phyloP scores from a whole-genome alignment of 2,113 vertebrate species.

The Pollachius pollachius region DNA sequence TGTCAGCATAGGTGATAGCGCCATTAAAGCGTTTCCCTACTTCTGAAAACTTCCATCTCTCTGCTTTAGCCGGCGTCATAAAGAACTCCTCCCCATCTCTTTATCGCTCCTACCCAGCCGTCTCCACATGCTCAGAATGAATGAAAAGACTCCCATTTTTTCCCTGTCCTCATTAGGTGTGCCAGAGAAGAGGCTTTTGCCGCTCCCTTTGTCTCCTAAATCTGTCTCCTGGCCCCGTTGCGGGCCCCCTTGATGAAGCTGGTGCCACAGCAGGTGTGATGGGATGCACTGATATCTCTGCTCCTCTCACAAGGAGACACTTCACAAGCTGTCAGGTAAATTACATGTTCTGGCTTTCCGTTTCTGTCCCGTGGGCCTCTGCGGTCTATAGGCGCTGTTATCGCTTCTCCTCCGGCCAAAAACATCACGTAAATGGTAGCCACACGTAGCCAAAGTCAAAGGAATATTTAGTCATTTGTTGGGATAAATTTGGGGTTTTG shows the following conservation, averaged over 20 bases:
- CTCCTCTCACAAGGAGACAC: conserved; percentile 32
- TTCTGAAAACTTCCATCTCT: conserved; percentile 34
- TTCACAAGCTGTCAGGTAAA: conserved; percentile 39
- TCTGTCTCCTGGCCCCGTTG: conserved; percentile 51
- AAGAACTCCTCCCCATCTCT: conserved; percentile 39
- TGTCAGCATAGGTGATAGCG: conserved; percentile 18
- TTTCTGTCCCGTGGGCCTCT: conserved; percentile 5
- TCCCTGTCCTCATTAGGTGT: conserved; percentile 62
- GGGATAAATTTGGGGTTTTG: too few relatives aligned
- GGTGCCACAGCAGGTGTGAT: conserved; percentile 46
- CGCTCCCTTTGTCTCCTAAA: conserved; percentile 62
- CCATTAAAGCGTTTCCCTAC: conserved; percentile 36
- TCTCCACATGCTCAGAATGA: conserved; percentile 40
- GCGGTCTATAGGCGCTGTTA: too few relatives aligned
- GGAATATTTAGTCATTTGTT: too few relatives aligned
- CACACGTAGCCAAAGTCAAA: conserved; percentile 28
- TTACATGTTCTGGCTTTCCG: conserved; percentile 19
- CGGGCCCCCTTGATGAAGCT: conserved; percentile 47
- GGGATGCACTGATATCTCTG: conserved; percentile 45
- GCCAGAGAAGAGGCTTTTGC: conserved; percentile 26
- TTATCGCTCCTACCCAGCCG: conserved; percentile 48
- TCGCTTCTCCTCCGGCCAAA: too few relatives aligned
- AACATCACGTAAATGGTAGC: not conserved
- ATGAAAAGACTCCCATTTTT: conserved; percentile 51
- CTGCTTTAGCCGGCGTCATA: conserved; percentile 23